A percentile compares a stretch with the other conserved stretches of the same genome.
phyloP scores from a whole-genome alignment of 1,140 invertebrate species.

The Portunus trituberculatus region DNA sequence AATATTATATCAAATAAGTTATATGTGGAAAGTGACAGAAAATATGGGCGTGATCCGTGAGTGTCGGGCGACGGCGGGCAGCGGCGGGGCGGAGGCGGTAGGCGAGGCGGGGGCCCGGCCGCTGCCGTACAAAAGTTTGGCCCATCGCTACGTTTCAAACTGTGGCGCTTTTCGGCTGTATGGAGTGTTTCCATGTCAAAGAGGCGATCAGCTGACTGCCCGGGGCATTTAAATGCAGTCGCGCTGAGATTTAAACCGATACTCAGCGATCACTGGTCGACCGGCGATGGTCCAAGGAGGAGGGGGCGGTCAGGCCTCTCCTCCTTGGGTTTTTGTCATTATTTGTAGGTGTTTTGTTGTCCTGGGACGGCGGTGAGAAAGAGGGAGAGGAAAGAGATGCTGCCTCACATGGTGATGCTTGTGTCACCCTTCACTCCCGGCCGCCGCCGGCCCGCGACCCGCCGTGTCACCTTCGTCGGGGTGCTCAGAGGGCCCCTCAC shows the following conservation, averaged over 20 bases:
- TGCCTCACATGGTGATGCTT: neutral
- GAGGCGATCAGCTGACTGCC: slow-evolving; percentile 76
- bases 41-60: neutral
- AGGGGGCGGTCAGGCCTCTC: neutral
- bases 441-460: neutral
- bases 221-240: slow-evolving; percentile 77
- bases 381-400: neutral
- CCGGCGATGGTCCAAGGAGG: slow-evolving; percentile 58
- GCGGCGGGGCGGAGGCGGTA: neutral
- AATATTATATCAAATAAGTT: slow-evolving; percentile 58
- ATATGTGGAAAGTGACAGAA: slow-evolving; percentile 33
- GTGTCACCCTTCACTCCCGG: neutral
- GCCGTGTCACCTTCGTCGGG: neutral
- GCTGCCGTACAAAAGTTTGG: slow-evolving; percentile 71
- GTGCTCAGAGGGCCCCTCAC: neutral
- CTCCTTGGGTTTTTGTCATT: slow-evolving; percentile 2
- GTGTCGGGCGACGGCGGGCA: neutral
- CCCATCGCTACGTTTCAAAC: slow-evolving; percentile 74
- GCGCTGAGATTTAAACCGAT: slow-evolving; percentile 73
- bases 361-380: slow-evolving; percentile 4
- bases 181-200: slow-evolving; percentile 76
- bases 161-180: slow-evolving; percentile 70
- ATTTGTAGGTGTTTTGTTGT: neutral
- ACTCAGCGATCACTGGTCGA: slow-evolving; percentile 57
- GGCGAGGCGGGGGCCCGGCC: neutral